Base-by-base conservation (phyloP, 2,888 invertebrate species). In the Endomychus coccineus region DNA sequence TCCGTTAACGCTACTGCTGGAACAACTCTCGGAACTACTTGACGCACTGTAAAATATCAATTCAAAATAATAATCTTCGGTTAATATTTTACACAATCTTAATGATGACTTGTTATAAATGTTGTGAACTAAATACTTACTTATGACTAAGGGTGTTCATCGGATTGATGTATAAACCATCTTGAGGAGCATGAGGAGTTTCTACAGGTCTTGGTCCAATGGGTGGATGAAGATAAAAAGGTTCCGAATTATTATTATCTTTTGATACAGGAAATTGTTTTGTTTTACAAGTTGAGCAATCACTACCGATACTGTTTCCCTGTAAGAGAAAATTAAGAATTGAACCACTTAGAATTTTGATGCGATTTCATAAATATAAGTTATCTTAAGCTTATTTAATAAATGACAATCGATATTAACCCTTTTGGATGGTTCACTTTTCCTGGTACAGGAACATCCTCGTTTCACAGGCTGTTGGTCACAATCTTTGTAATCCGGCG, bases 151-250 rank as follows among this genome's bases (percentile, higher is more conserved):
- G 66, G 17, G 62, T 61, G 39, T 71, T 76, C 84, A 88, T 86
- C 0, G 88, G 87, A 61, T 87, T 88, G 41, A 89, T 80, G 58
- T 88, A 89, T 24, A 88, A 71, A 0, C 88, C 88, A 52, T 88
- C 86, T 38, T 81, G 78, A 0, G 80, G 80, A 17, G 40, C 77
- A 44, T 71, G 70, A 59, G 50, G 55, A 2, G 65, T 58, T 48
- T 67, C 67, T 27, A 65, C 34, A 10, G 55, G 50, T 33, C 59
- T 51, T 25, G 54, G 50, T 10, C 52, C 54, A 49, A 55, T 38
- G n/a, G 81, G 83, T 2, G 79, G 80, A 70, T 86, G 85, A 13
- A 85, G 69, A 62, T 79, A 86, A 64, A 86, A 86, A 4, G 85
- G 84, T 59, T 77, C 77, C 42, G 58, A 56, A 63, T 41, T 58